Percentiles rank a stretch among this genome's conserved stretches.
These are phyloP conservation scores for Aplidium turbinatum DNA, from an alignment of 23 tunicate species.

Conservation along the genomic window DNA sequence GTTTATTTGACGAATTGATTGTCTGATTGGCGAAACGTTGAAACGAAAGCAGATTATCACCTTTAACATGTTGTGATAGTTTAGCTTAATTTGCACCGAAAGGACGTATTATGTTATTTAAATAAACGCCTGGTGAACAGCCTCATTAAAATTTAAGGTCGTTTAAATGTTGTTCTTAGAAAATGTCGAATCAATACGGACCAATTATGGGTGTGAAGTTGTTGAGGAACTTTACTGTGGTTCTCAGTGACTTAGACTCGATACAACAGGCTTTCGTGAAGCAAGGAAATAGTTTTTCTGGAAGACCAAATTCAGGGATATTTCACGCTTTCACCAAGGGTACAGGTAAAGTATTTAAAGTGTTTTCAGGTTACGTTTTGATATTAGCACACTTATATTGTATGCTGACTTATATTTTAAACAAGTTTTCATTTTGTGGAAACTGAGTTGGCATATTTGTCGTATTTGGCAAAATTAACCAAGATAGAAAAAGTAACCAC, in stretches of 20 bases:
- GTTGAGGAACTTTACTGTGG: conserved; percentile 53
- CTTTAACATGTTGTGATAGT: no score
- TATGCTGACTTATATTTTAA: no score
- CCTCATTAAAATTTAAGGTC: not conserved
- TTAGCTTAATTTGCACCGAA: no score
- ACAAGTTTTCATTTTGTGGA: no score
- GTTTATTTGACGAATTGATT: no score
- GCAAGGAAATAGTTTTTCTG: conserved; percentile 45
- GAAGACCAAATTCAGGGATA: conserved; percentile 49
- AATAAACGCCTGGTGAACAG: no score
- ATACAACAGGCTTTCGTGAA: conserved; percentile 46
- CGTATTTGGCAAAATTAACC: no score
- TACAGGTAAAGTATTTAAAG: conserved; percentile 34
- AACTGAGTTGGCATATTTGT: no score
- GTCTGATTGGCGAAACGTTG: no score
- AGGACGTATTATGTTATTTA: no score
- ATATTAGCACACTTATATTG: not conserved
- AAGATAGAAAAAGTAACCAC: no score
- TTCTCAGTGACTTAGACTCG: conserved; percentile 39
- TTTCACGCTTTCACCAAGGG: conserved; percentile 38
- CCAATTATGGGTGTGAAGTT: conserved; percentile 65
- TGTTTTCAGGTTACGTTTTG: not conserved
- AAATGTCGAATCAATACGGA: conserved; percentile 35
- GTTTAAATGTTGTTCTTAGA: conserved; percentile 18
- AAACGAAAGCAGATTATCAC: no score